Evolutionary conservation across 2,797 vertebrate species (phyloP).

Genomic region (Emydoidea blandingii): DNA sequence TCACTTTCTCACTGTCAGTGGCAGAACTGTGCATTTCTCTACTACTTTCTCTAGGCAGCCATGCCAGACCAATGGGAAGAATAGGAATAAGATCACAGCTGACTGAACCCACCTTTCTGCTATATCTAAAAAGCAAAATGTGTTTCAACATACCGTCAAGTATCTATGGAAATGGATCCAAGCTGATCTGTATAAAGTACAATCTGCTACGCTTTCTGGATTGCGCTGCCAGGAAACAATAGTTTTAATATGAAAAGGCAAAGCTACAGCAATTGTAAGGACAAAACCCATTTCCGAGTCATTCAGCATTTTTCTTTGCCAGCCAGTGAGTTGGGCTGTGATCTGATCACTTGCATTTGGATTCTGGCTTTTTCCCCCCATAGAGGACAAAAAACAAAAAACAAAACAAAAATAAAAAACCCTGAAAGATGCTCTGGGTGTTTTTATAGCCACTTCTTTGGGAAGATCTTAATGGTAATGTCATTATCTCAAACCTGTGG

Average conservation of each 20-base stretch:
- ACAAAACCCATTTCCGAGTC: neutral
- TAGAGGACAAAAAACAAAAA: neutral
- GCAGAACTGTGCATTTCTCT: neutral
- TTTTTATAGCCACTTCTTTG: neutral
- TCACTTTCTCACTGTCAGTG: neutral
- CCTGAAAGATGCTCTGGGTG: neutral
- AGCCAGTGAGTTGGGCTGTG: neutral
- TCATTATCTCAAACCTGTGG: neutral
- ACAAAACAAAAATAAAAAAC: neutral
- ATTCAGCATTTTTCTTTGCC: neutral
- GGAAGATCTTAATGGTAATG: fast-evolving
- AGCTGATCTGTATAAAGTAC: neutral
- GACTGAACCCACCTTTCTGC: neutral
- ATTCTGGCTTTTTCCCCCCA: neutral
- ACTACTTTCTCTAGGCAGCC: neutral
- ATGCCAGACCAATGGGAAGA: neutral
- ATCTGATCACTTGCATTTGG: neutral
- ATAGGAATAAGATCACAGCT: neutral
- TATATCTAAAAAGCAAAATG: neutral
- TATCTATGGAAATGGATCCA: neutral
- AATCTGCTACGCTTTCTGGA: neutral
- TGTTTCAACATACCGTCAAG: neutral
- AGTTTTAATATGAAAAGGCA: neutral
- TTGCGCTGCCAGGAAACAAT: no score
- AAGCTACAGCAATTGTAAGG: neutral